Evolutionary conservation across 2,888 invertebrate genomes (phyloP), one percentile per base, ranked within the genome.

Genomic region (Zaprionus lineosus): DNA sequence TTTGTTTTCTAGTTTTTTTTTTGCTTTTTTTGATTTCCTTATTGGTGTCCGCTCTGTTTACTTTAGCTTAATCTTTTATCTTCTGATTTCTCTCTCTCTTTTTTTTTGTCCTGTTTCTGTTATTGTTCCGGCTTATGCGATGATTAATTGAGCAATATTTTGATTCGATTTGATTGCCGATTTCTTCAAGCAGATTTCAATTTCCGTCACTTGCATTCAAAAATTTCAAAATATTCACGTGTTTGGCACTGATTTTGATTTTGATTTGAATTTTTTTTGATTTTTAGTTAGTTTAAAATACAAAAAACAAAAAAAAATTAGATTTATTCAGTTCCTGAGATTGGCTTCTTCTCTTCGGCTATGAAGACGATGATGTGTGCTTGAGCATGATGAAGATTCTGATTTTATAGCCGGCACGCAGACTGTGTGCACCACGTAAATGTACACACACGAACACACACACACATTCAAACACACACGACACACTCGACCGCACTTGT

Each of bases 161-260:
- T 7, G 34, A 46, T 65, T 44, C 8, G 9, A 31, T 40, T 62
- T 61, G 15, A 36, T 47, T 72, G 39, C 52, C n/a, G n/a, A 55
- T 44, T 46, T 24, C 63, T 34, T n/a, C n/a, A 43, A 53, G 40
- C 56, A 31, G 15, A 5, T 52, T 82, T 48, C 56, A 48, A 66
- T 71, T 51, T 58, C 36, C 47, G 36, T 53, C 51, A 47, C 57
- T 56, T 55, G 7, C 33, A 14, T 36, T n/a, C 2, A 21, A 26
- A n/a, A n/a, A n/a, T n/a, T n/a, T n/a, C n/a, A n/a, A n/a, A 6
- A 19, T 26, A 18, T 15, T 15, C 36, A 15, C 24, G 18, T 9
- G 26, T 66, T 84, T 77, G 77, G 85, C 77, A 77, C 77, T n/a
- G 70, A 60, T 51, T 59, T 61, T 65, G 40, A 26, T 36, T 40